Percentiles rank a stretch among this genome's conserved stretches.
Evolutionary conservation across 1,140 invertebrate species (phyloP).

Genomic region (Nasonia vitripennis): DNA sequence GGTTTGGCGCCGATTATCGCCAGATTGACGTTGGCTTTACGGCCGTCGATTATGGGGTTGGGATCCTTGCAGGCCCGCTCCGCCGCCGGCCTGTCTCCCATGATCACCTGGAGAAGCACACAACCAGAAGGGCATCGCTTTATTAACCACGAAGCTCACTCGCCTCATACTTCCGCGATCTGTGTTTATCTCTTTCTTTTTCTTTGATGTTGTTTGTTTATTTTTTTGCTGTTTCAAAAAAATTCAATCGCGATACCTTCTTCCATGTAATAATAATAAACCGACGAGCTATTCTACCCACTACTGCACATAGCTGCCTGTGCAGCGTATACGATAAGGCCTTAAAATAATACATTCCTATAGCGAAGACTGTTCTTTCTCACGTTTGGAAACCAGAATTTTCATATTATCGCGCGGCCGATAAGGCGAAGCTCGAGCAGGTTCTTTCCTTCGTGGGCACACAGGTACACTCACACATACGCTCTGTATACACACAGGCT

Average conservation of each 20-base stretch:
- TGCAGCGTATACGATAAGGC: no score
- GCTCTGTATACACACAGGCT: not conserved
- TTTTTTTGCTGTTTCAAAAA: not conserved
- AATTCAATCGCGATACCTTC: not conserved
- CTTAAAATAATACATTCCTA: not conserved
- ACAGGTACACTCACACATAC: not conserved
- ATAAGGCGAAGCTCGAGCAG: conserved; percentile 24
- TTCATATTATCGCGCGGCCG: conserved; percentile 51
- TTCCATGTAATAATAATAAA: not conserved
- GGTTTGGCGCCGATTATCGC: conserved; percentile 98
- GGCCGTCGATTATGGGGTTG: conserved; percentile 98
- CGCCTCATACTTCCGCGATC: not conserved
- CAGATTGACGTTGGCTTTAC: conserved; percentile 98
- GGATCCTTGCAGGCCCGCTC: conserved; percentile 98
- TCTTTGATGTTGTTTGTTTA: not conserved
- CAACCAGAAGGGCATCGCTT: conserved; percentile 49
- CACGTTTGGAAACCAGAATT: conserved; percentile 42
- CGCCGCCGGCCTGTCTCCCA: conserved; percentile 94
- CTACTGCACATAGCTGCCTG: no score
- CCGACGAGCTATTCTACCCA: no score
- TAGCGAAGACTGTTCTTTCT: conserved; percentile 3
- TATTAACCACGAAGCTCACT: conserved; percentile 41
- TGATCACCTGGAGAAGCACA: conserved; percentile 88
- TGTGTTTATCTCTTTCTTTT: not conserved
- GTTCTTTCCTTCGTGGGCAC: conserved; percentile 26